These are phyloP conservation scores for Onychostruthus taczanowskii DNA, from an alignment of 2,113 vertebrate species.

Conservation along the genomic window DNA sequence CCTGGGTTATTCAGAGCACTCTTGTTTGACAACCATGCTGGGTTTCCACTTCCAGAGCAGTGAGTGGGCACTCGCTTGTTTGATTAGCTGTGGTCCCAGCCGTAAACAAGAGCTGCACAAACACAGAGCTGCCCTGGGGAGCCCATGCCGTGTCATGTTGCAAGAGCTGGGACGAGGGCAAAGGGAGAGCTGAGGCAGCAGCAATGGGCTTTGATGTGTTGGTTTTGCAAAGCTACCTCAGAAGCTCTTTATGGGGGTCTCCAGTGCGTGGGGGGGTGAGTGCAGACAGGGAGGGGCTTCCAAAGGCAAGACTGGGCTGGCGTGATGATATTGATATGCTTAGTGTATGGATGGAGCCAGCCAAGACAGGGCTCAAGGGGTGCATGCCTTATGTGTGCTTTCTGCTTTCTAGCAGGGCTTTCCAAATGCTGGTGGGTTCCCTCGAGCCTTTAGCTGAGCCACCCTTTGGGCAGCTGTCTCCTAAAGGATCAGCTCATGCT, in stretches of 20 bases:
- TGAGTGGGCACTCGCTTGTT: not conserved
- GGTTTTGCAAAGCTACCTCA: not conserved
- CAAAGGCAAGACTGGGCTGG: not conserved
- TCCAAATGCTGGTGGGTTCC: not conserved
- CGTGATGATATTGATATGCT: rapidly evolving
- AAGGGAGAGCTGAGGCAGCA: not conserved
- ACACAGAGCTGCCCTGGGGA: not conserved
- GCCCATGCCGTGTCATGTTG: rapidly evolving
- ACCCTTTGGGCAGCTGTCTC: not conserved
- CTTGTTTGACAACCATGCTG: not conserved
- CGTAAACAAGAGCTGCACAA: not conserved
- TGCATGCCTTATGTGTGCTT: not conserved
- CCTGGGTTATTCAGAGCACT: not conserved
- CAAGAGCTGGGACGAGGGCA: not conserved
- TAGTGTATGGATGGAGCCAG: not conserved
- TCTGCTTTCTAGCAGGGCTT: not conserved
- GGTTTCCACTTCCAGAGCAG: not conserved
- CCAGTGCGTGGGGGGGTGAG: rapidly evolving
- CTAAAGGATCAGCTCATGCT: not conserved
- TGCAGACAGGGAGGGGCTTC: not conserved
- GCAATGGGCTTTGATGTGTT: not conserved
- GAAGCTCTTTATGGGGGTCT: rapidly evolving
- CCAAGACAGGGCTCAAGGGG: not conserved
- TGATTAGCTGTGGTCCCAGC: not conserved
- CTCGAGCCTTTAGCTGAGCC: not conserved